Evolutionary conservation across 1,140 invertebrate species (phyloP), one percentile per base, ranked within the genome.

Genomic region (Drosophila ogumai): DNA sequence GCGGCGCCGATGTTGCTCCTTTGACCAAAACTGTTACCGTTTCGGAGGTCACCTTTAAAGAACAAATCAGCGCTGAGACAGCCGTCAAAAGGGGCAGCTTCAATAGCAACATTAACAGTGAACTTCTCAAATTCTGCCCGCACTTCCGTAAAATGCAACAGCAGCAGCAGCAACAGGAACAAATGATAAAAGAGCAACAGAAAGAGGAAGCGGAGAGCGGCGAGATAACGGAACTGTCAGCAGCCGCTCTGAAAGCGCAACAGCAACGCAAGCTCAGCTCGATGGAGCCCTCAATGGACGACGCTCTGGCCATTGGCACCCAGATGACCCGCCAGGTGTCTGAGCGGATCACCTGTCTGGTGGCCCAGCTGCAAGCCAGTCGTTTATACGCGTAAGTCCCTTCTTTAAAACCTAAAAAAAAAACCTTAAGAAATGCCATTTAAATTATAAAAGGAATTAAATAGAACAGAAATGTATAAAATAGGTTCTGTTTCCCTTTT

Each of bases 201-300:
- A 25, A 28, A 43, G 25, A 38, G 19, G 55, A 75, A n/a, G 31
- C 32, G 17, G 36, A 58, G 50, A 78, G 12, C 43, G n/a, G 15
- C 52, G 61, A 43, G 25, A 31, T 43, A 47, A 66, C 40, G 25
- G 61, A 54, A 44, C 63, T 71, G 9, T 36, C 47, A 31, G 32
- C 60, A 8, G 19, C 65, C 40, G 41, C 55, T 8, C 36, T 88
- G 46, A 88, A 82, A 50, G 76, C 80, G 28, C 80, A 84, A 31
- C 84, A 88, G 44, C 85, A 84, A 41, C 77, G 85, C 40, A 88
- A 87, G 19, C 65, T 90, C 4, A 88, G 84, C 77, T 81, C 81
- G 6, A 90, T 90, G 86, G 86, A 90, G 25, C 86, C 86, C n/a
- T 79, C 82, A 10, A 90, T 86, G 86, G 86, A 90, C 47, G 90